Evolutionary conservation across 1,140 invertebrate genomes (phyloP).

Genomic region (Atta texana): DNA sequence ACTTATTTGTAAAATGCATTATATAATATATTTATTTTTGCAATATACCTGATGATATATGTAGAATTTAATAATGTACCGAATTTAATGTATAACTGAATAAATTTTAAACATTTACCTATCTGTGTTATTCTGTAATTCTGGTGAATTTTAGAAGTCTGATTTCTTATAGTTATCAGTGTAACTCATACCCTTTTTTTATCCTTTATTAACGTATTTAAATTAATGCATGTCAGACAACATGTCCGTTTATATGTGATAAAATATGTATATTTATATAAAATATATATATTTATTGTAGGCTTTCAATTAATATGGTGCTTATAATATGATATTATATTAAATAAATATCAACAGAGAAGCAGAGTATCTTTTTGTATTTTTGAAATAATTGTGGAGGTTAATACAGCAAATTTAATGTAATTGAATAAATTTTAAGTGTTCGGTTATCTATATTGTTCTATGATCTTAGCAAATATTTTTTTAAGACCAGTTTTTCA

Average conservation of each 20-base stretch:
- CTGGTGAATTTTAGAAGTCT: not conserved
- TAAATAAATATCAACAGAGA: too few relatives aligned
- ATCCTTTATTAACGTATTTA: too few relatives aligned
- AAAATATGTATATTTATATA: too few relatives aligned
- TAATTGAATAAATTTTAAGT: not conserved
- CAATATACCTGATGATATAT: not conserved
- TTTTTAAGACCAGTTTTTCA: too few relatives aligned
- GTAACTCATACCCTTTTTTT: not conserved
- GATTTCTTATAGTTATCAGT: not conserved
- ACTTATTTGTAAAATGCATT: not conserved
- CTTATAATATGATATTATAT: too few relatives aligned
- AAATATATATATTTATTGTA: too few relatives aligned
- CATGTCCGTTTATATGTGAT: too few relatives aligned
- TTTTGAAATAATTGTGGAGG: too few relatives aligned
- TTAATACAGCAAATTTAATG: not conserved
- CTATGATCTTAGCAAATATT: too few relatives aligned
- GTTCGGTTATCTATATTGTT: not conserved
- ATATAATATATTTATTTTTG: slow-evolving; percentile 30
- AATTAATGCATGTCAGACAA: not conserved
- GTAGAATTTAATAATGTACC: not conserved
- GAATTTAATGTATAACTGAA: slow-evolving; percentile 21
- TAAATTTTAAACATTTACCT: not conserved
- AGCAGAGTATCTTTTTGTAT: too few relatives aligned
- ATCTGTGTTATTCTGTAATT: not conserved
- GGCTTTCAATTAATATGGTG: too few relatives aligned